Conservation (phyloP, 2,113 vertebrate species). For the Petroica traversi region DNA sequence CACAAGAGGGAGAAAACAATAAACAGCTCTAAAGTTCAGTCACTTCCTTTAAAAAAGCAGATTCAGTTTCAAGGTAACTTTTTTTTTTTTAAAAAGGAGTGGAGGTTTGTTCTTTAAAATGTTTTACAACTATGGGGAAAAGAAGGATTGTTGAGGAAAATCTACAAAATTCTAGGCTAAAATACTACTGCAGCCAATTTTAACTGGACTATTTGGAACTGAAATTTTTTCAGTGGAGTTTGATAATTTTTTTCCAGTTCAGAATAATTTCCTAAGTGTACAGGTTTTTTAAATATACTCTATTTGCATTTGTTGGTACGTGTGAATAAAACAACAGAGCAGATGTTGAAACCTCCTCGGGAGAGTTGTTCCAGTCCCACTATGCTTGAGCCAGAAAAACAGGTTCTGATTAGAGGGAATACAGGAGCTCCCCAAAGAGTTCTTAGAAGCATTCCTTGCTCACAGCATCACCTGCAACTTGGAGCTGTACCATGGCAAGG, state of each 20-base stretch:
- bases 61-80: neutral
- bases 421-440: neutral
- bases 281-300: neutral
- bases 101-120: neutral
- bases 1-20: neutral
- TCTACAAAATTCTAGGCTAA: neutral
- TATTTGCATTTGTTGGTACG: neutral
- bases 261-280: neutral
- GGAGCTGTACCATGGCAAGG: neutral
- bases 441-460: neutral
- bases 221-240: neutral
- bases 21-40: neutral
- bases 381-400: neutral
- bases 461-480: neutral
- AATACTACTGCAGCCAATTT: neutral
- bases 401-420: neutral
- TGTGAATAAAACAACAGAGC: neutral
- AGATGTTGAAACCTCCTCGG: conserved; percentile 16
- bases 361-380: neutral
- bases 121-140: neutral
- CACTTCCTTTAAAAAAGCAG: neutral
- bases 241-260: neutral
- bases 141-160: neutral
- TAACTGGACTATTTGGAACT: neutral
- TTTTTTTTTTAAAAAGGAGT: too few species aligned